Percentiles rank a stretch among this genome's conserved stretches.
Conservation (phyloP, 2,113 vertebrate genomes). For the Aix galericulata region DNA sequence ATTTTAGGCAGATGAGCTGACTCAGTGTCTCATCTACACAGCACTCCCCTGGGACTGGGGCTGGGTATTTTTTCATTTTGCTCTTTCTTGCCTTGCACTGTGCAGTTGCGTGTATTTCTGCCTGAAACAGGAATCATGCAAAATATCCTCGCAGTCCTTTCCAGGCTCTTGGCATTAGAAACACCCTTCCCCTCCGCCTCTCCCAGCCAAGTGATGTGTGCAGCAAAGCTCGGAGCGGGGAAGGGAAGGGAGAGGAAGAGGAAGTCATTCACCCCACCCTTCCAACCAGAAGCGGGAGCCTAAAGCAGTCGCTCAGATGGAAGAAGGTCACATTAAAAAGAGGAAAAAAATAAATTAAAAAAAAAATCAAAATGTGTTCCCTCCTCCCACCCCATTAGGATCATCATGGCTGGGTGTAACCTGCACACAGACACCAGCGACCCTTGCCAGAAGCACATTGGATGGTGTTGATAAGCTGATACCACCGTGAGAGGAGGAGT, state of each 20-base stretch:
- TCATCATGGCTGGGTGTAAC: not conserved
- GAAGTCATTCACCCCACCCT: conserved; percentile 58
- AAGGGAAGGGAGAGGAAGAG: conserved; percentile 61
- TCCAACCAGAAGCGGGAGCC: conserved; percentile 39
- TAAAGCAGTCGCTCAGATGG: not conserved
- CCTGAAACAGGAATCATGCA: not conserved
- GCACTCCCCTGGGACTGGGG: not conserved
- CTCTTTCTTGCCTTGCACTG: not conserved
- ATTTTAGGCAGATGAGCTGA: not conserved
- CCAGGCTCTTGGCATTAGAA: conserved; percentile 14
- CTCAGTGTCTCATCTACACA: too few species aligned
- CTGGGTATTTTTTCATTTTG: not conserved
- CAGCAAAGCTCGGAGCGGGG: not conserved
- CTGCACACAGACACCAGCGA: not conserved
- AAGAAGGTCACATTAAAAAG: conserved; percentile 51
- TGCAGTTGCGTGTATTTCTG: not conserved
- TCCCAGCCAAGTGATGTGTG: conserved; percentile 43
- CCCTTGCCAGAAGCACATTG: not conserved
- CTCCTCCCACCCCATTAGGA: not conserved
- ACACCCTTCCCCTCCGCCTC: conserved; percentile 56
- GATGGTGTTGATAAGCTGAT: not conserved
- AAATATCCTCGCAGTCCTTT: not conserved
- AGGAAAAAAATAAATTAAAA: not conserved
- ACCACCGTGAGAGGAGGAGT: not conserved
- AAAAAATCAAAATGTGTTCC: not conserved